Percentiles rank a stretch among this genome's conserved stretches.
phyloP scores from a whole-genome alignment of 2,888 invertebrate species.

The Drosophila borealis region DNA sequence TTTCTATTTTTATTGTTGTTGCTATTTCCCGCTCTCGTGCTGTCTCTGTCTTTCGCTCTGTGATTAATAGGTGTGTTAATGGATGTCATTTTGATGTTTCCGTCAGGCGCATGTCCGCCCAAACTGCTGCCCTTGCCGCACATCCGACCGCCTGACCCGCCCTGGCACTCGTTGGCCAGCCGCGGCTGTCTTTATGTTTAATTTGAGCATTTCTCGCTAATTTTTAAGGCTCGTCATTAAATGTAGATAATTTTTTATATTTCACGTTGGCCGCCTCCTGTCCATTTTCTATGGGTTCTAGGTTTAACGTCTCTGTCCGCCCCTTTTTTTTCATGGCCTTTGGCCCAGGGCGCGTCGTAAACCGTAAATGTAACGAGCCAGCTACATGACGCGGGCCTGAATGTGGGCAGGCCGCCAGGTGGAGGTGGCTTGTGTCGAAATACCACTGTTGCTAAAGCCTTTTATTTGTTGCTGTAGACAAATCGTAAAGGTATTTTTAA shows the following conservation, averaged over 20 bases:
- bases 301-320: constrained; percentile 39
- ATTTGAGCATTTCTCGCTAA: constrained; percentile 80
- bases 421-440: constrained; percentile 20
- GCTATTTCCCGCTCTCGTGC: constrained; percentile 7
- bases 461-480: constrained; percentile 48
- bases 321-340: constrained; percentile 38
- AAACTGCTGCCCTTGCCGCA: neutral
- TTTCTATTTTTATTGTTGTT: constrained; percentile 37
- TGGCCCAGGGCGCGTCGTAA: constrained; percentile 69
- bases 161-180: constrained; percentile 11
- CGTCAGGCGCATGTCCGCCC: constrained; percentile 73
- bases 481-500: constrained; percentile 70
- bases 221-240: constrained; percentile 79
- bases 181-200: constrained; percentile 69
- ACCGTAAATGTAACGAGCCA: constrained; percentile 75
- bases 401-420: constrained; percentile 1
- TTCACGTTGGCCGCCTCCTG: constrained; percentile 30
- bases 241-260: constrained; percentile 81
- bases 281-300: constrained; percentile 47
- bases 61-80: constrained; percentile 84
- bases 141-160: constrained; percentile 1
- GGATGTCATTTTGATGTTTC: constrained; percentile 83
- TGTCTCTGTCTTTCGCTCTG: constrained; percentile 43
- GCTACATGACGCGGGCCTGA: constrained; percentile 42
- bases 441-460: constrained; percentile 62